Evolutionary conservation across 2,888 invertebrate species (phyloP), one percentile per base, ranked within the genome.

Genomic region (Isoperla grammatica): DNA sequence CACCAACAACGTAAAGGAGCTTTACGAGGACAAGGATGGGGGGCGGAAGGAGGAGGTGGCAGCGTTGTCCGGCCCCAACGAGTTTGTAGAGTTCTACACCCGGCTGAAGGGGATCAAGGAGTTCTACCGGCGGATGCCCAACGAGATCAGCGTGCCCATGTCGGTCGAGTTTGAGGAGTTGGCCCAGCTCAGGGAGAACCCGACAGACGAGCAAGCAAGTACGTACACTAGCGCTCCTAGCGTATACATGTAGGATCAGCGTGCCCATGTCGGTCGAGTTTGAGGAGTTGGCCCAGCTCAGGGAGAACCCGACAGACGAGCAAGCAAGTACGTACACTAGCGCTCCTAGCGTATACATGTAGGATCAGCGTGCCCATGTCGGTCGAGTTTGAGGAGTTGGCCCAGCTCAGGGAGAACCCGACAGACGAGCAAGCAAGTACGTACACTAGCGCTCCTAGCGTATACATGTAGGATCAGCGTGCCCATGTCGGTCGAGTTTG

Each of bases 191-290:
- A 82, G 95, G 68, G 95, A 94, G 72, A 94, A 92, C 74, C 88
- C 93, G 1, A 85, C 89, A 1, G 95, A 96, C 71, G 94, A 90
- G 75, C 82, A 81, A 72, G 82, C 88, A 42, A 87, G 87, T 87
- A 76, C 76, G 80, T 75, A 29, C n/a, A n/a, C n/a, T n/a, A n/a
- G n/a, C n/a, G n/a, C n/a, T n/a, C n/a, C n/a, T n/a, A n/a, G n/a
- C n/a, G n/a, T n/a, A n/a, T n/a, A n/a, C n/a, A n/a, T n/a, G n/a
- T n/a, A n/a, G n/a, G 85, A 89, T 93, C 55, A 89, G 92, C 75
- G 88, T 97, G 2, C 98, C 99, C 1, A 90, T 99, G 85, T 95
- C 97, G 0, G 88, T 97, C 0, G 99, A 99, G 73, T 99, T 98
- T 79, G 96, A 97, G 70, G 95, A 96, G 71, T 75, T 96, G 64